These are phyloP conservation scores for Drosophila maculinotata DNA, from an alignment of 2,888 invertebrate species.

Conservation along the genomic window DNA sequence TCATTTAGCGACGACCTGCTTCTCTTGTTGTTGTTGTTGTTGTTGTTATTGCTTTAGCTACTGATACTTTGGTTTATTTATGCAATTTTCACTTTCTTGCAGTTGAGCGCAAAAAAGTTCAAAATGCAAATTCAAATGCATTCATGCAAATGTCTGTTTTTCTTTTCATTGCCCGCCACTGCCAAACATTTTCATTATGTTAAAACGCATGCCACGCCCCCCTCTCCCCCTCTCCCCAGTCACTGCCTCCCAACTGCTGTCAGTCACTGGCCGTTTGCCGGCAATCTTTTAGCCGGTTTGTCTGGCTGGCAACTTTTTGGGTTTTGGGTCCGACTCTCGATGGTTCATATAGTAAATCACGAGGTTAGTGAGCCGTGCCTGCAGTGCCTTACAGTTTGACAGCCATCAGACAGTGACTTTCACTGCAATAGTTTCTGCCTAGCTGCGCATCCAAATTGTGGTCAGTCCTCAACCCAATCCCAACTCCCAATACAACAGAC, in stretches of 20 bases:
- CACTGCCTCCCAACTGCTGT: constrained; percentile 11
- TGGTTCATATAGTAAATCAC: constrained; percentile 61
- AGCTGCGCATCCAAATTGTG: constrained; percentile 41
- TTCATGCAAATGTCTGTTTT: constrained; percentile 57
- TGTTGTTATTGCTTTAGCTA: constrained; percentile 10
- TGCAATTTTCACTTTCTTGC: constrained; percentile 80
- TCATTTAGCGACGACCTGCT: constrained; percentile 58
- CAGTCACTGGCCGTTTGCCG: constrained; percentile 32
- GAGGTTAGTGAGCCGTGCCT: constrained; percentile 70
- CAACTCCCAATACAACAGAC: constrained; percentile 24
- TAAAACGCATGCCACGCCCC: constrained; percentile 68
- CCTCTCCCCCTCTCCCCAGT: neutral
- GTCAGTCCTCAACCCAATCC: constrained; percentile 19
- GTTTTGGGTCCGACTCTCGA: constrained; percentile 6
- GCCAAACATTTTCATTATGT: constrained; percentile 73
- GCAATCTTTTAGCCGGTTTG: constrained; percentile 59
- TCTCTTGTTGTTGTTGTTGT: constrained; percentile 13
- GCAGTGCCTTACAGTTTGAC: constrained; percentile 55
- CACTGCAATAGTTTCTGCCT: constrained; percentile 48
- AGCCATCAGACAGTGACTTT: constrained; percentile 58
- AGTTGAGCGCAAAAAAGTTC: constrained; percentile 17
- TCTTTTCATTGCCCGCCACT: constrained; percentile 14
- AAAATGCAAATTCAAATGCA: constrained; percentile 44
- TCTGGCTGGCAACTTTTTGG: constrained; percentile 32
- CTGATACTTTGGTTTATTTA: constrained; percentile 56